Conservation (phyloP, 1,140 invertebrate genomes). For the Vanessa tameamea region DNA sequence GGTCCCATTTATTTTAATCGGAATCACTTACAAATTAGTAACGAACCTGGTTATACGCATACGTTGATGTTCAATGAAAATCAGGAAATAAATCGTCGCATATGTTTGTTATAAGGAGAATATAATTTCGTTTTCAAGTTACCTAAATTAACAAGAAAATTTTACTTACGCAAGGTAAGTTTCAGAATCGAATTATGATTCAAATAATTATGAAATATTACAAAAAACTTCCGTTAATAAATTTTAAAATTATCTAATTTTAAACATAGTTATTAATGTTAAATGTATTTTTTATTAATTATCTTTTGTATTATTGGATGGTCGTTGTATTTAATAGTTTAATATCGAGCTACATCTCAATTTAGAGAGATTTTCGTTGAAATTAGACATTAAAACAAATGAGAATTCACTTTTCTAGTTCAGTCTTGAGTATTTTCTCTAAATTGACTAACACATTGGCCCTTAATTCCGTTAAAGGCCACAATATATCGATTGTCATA, state of each 20-base stretch:
- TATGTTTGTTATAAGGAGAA: background rate
- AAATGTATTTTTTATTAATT: no score
- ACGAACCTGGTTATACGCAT: background rate
- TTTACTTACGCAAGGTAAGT: background rate
- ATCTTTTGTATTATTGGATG: background rate
- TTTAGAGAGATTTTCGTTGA: background rate
- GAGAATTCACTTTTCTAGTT: conserved; percentile 45
- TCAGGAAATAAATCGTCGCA: background rate
- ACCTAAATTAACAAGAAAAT: background rate
- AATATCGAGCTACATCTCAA: background rate
- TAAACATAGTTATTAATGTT: background rate
- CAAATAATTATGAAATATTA: background rate
- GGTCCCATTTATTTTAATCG: conserved; percentile 4
- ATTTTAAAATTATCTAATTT: background rate
- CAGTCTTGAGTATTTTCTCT: conserved; percentile 72
- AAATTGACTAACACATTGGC: conserved; percentile 70
- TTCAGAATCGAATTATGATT: conserved; percentile 1
- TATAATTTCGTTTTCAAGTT: background rate
- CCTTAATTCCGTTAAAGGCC: conserved; percentile 41
- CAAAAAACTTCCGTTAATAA: background rate
- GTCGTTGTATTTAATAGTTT: background rate
- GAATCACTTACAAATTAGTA: background rate
- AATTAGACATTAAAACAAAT: conserved; percentile 22
- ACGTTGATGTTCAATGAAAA: background rate
- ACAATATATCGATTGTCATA: conserved; percentile 25